phyloP scores from a whole-genome alignment of 2,113 vertebrate species.

The Forbesichthys papilliferus region DNA sequence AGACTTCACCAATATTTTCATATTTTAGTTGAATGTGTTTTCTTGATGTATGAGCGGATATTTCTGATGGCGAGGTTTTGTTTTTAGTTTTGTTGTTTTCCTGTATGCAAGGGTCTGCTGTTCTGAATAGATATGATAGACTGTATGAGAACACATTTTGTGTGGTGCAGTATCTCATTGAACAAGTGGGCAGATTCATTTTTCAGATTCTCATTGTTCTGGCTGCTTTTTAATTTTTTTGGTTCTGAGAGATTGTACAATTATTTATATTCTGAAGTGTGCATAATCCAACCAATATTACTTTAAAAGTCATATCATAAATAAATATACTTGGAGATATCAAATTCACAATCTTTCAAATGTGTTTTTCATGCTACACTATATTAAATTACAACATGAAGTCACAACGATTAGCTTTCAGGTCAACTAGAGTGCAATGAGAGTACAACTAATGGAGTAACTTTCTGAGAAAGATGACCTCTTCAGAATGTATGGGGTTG shows the following conservation, averaged over 20 bases:
- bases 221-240: slow-evolving; percentile 67
- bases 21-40: slow-evolving; percentile 54
- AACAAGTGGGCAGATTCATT: neutral
- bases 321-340: slow-evolving; percentile 96
- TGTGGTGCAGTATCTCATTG: slow-evolving; percentile 38
- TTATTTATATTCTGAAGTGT: slow-evolving; percentile 94
- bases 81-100: neutral
- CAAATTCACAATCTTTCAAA: neutral
- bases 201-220: slow-evolving; percentile 29
- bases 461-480: slow-evolving; percentile 60
- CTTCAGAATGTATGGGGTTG: slow-evolving; percentile 48
- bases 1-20: slow-evolving; percentile 54
- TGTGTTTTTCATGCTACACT: neutral
- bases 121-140: slow-evolving; percentile 11
- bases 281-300: slow-evolving; percentile 86
- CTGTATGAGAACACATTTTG: slow-evolving; percentile 30
- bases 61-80: slow-evolving; percentile 22
- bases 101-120: slow-evolving; percentile 32
- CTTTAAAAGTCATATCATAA: slow-evolving; percentile 92
- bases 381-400: too few relatives aligned
- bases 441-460: slow-evolving; percentile 47
- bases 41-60: slow-evolving; percentile 52
- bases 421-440: too few relatives aligned
- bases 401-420: too few relatives aligned
- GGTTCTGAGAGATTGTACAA: slow-evolving; percentile 91